Conservation (phyloP, 2,888 invertebrate species). For the Polyommatus icarus region DNA sequence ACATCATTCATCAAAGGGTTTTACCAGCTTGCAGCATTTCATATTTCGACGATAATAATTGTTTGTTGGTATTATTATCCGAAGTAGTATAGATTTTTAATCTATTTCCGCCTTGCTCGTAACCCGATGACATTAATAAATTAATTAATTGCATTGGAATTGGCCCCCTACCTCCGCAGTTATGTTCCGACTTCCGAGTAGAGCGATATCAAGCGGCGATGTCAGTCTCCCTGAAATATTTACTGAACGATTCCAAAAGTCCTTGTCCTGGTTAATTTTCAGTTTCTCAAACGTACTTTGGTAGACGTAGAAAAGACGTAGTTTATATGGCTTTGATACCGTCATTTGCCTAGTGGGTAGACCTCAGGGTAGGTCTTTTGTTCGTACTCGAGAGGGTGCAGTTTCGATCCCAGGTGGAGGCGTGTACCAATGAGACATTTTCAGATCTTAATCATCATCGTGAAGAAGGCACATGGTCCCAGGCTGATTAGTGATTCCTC, state of each 20-base stretch:
- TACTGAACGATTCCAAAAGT: not conserved
- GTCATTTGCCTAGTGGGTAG: too few species aligned
- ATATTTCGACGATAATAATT: not conserved
- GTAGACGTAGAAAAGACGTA: not conserved
- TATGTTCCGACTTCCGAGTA: not conserved
- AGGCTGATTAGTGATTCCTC: too few species aligned
- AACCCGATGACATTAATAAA: not conserved
- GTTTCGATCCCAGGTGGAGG: too few species aligned
- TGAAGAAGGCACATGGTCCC: too few species aligned
- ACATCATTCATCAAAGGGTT: too few species aligned
- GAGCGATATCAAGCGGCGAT: not conserved
- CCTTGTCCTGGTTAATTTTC: not conserved
- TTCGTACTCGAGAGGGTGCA: too few species aligned
- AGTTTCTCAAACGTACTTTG: not conserved
- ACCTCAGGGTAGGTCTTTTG: too few species aligned
- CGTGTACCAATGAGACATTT: too few species aligned
- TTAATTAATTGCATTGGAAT: conserved; percentile 15
- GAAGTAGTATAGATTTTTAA: conserved; percentile 11
- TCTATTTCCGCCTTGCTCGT: not conserved
- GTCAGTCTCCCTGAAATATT: not conserved
- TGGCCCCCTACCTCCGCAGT: conserved; percentile 3
- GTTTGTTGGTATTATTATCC: not conserved
- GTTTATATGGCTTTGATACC: not conserved
- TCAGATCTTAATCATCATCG: too few species aligned
- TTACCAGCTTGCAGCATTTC: too few species aligned